Evolutionary conservation across 2,797 vertebrate genomes (phyloP), one percentile per base, ranked within the genome.

Genomic region (Melanotaenia trifasciata): DNA sequence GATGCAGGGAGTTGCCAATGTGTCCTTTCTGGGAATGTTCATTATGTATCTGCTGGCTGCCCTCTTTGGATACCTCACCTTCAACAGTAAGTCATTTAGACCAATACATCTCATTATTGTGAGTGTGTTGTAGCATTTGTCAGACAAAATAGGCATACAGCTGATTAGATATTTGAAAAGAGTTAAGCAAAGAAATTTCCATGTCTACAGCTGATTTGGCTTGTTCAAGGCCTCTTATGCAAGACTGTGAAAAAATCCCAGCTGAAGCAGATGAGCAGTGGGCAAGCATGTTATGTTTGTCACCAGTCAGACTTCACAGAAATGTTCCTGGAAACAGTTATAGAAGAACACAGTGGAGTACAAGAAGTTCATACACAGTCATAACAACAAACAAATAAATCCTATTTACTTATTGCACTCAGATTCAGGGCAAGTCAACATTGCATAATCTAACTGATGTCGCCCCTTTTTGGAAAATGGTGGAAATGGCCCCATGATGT

Each of bases 21-120:
- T 99, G 22, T 99, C 98, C 53, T 99, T 99, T 87, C 94, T 98
- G 80, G 93, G 96, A 65, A 99, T 99, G 96, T 98, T 99, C 88
- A 84, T 98, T 85, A 99, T 98, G 97, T 99, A 99, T 81, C 95
- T 99, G 77, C 83, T 99, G 89, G 97, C 98, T 30, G 98, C 98
- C 45, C 95, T 99, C 62, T 99, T 99, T 2, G 98, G 98, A 91
- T 99, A 99, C 83, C 93, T 99, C 92, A 99, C 98, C 50, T 99
- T 99, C 92, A 96, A 97, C 43, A 84, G 98, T 99, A 86, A 97
- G 80, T 93, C 58, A 30, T 9, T 14, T 16, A 16, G 6, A 32
- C 1, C 7, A 4, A 4, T 5, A 47, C 12, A 12, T 4, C n/a
- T 35, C 1, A 14, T 14, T 18, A n/a, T 0, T n/a, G 3, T 58